phyloP scores from a whole-genome alignment of 2,113 vertebrate genomes.

The Sphyrna mokarran region DNA sequence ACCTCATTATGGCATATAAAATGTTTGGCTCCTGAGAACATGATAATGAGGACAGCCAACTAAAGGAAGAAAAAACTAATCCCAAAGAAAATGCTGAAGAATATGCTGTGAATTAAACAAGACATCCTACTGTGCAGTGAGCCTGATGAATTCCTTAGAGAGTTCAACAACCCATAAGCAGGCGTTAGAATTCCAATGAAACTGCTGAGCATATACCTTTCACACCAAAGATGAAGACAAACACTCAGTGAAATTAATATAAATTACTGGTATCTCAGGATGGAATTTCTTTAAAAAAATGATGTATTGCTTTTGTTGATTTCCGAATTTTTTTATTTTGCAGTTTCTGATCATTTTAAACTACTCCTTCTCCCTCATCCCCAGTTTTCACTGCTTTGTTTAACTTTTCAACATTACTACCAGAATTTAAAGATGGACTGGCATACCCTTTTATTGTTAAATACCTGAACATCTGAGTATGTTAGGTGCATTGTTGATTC shows the following conservation, averaged over 20 bases:
- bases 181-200: not conserved
- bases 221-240: not conserved
- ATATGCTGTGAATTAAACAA: not conserved
- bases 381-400: not conserved
- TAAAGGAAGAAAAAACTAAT: not conserved
- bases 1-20: slow-evolving; percentile 14
- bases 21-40: not conserved
- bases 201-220: not conserved
- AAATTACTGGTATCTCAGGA: not conserved
- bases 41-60: not conserved
- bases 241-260: not conserved
- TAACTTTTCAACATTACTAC: not conserved
- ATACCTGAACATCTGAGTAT: not conserved
- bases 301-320: not conserved
- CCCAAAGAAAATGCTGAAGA: not conserved
- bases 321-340: not conserved
- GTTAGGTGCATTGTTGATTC: not conserved
- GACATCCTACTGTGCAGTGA: not conserved
- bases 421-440: not conserved
- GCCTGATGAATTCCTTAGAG: not conserved
- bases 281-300: not conserved
- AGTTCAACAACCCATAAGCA: slow-evolving; percentile 1
- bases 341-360: not conserved
- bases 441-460: not conserved
- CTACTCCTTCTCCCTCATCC: not conserved